Evolutionary conservation across 1,140 invertebrate species (phyloP), one percentile per base, ranked within the genome.

Genomic region (Euschistus heros): DNA sequence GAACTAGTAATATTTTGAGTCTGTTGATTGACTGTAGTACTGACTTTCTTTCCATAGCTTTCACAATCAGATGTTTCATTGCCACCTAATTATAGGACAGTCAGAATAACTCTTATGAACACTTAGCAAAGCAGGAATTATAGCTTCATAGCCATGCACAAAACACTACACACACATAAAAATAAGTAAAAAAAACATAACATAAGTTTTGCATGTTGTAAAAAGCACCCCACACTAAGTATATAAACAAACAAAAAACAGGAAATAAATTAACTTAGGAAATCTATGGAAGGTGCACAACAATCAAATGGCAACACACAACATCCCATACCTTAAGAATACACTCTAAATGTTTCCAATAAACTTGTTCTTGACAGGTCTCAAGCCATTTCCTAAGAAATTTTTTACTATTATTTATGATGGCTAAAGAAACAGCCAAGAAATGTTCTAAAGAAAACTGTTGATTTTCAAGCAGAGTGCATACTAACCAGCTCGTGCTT

Each of bases 31-130:
- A 74, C 74, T 22, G 74, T 78, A 24, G 72, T 81, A 71, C 80
- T 80, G 75, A 80, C 82, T 65, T 80, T 79, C 64, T 80, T 80
- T 7, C 76, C 78, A 70, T 82, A 82, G 71, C 81, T 83, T 67
- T 84, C 81, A 70, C 80, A 84, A 71, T 86, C 84, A 1, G 83
- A 83, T 30, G 80, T 79, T 22, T 80, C 83, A 37, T 74, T 80
- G 22, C 76, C 76, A 70, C 77, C 65, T 50, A 30, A 30, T 10
- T 37, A 37, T 1, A 37, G 7, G 33, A 6, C 1, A 37, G 27
- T 4, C 7, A 4, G 2, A 37, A 37, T 13, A 37, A 37, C 7
- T 37, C 13, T 37, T 1, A 37, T 37, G 3, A 37, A 13, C 8
- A 37, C 1, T 37, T 1, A 6, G 5, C 7, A 37, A 37, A 37